A percentile compares a stretch with the other conserved stretches of the same genome.
phyloP scores from a whole-genome alignment of 2,888 invertebrate species.

The Nasonovia ribisnigri region DNA sequence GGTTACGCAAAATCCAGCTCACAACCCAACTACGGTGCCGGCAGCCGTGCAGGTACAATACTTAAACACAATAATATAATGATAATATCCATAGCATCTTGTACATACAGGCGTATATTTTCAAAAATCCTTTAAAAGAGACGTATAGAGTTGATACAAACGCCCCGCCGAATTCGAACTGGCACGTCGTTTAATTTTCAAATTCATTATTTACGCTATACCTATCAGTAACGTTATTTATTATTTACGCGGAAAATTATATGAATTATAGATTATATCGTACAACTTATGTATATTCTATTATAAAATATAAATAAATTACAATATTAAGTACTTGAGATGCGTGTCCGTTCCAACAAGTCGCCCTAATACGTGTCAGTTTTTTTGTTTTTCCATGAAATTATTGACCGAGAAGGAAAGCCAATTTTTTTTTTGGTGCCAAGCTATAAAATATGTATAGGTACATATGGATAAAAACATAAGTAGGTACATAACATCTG shows the following conservation, averaged over 20 bases:
- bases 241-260: constrained; percentile 36
- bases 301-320: not conserved
- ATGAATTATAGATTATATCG: constrained; percentile 25
- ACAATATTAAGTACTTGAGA: not conserved
- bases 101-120: not conserved
- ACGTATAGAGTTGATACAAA: not conserved
- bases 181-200: not conserved
- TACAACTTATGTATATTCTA: not conserved
- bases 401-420: not conserved
- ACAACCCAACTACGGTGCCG: not conserved
- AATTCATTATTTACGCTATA: constrained; percentile 54
- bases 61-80: not conserved
- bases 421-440: not conserved
- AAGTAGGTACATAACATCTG: not conserved
- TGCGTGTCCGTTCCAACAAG: constrained; percentile 28
- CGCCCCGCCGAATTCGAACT: not conserved
- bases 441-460: not conserved
- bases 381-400: constrained; percentile 1
- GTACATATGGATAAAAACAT: not conserved
- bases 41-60: not conserved
- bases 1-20: not conserved
- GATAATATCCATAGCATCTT: not conserved
- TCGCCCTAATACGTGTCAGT: not conserved
- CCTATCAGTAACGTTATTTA: constrained; percentile 11
- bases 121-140: not conserved